phyloP scores from a whole-genome alignment of 2,797 vertebrate genomes.

The Mareca penelope region DNA sequence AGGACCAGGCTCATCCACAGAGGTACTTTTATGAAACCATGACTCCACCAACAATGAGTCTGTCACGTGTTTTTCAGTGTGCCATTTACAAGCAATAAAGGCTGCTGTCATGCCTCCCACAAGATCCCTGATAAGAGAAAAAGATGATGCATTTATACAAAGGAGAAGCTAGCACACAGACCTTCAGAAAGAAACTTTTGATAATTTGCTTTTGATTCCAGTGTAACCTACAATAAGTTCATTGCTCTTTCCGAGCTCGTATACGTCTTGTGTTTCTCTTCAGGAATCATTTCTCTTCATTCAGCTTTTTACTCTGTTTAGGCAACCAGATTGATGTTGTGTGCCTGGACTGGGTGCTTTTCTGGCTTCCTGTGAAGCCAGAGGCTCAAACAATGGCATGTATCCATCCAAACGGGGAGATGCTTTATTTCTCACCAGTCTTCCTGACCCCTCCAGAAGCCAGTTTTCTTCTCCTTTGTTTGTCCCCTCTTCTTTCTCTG shows the following conservation, averaged over 20 bases:
- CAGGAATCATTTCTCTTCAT: constrained; percentile 45
- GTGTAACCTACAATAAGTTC: neutral
- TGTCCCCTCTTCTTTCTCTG: neutral
- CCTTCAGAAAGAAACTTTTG: constrained; percentile 9
- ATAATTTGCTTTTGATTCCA: constrained; percentile 10
- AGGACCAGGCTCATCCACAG: neutral
- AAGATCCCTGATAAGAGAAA: constrained; percentile 44
- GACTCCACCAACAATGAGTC: neutral
- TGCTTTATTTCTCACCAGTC: constrained; percentile 4
- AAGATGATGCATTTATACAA: constrained; percentile 6
- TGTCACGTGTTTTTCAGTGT: neutral
- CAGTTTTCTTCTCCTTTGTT: constrained; percentile 8
- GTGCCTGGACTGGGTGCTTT: neutral
- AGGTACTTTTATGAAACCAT: neutral
- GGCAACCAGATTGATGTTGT: constrained; percentile 6
- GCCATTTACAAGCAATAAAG: constrained; percentile 54
- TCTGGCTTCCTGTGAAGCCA: neutral
- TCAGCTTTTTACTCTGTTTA: constrained; percentile 34
- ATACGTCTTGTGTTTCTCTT: neutral
- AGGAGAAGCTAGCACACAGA: neutral
- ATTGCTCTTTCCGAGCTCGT: constrained; percentile 26
- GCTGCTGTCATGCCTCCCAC: constrained; percentile 62
- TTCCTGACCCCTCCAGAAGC: neutral
- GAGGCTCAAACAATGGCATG: neutral
- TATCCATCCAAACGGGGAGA: neutral